A percentile compares a stretch with the other conserved stretches of the same genome.
Evolutionary conservation across 2,888 invertebrate genomes (phyloP).

Genomic region (Trichogramma dendrolimi): DNA sequence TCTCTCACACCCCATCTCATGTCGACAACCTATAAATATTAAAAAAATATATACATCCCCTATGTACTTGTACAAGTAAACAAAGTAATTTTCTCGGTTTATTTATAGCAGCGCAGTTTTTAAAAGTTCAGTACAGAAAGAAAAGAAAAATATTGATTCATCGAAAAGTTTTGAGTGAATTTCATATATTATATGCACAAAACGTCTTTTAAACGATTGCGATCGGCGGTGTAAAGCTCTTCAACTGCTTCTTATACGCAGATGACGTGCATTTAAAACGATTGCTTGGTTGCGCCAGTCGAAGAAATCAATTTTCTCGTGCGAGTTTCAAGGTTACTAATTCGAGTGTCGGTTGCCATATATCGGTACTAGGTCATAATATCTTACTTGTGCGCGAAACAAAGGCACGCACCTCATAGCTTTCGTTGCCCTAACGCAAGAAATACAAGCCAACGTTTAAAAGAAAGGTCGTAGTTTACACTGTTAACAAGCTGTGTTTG

Average conservation of each 20-base stretch:
- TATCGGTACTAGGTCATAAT: background rate
- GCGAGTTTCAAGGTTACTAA: constrained; percentile 24
- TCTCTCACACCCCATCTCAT: constrained; percentile 99
- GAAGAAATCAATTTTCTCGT: constrained; percentile 31
- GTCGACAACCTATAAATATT: constrained; percentile 76
- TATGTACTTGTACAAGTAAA: background rate
- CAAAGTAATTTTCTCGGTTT: background rate
- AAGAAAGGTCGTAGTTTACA: no score
- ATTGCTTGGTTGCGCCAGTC: background rate
- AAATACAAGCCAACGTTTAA: no score
- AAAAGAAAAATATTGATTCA: no score
- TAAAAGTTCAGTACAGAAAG: background rate
- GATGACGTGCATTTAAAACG: no score
- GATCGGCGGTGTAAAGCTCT: no score
- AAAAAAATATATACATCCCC: background rate
- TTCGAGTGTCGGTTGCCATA: constrained; percentile 7
- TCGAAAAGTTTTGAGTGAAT: no score
- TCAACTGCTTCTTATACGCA: no score
- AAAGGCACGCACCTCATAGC: no score
- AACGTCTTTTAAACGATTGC: no score
- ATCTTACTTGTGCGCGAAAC: background rate
- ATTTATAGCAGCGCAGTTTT: background rate
- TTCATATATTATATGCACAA: no score
- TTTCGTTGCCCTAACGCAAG: no score
- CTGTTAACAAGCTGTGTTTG: no score